Base-by-base conservation (phyloP, 2,888 invertebrate genomes). In the Metallyticus violacea region DNA sequence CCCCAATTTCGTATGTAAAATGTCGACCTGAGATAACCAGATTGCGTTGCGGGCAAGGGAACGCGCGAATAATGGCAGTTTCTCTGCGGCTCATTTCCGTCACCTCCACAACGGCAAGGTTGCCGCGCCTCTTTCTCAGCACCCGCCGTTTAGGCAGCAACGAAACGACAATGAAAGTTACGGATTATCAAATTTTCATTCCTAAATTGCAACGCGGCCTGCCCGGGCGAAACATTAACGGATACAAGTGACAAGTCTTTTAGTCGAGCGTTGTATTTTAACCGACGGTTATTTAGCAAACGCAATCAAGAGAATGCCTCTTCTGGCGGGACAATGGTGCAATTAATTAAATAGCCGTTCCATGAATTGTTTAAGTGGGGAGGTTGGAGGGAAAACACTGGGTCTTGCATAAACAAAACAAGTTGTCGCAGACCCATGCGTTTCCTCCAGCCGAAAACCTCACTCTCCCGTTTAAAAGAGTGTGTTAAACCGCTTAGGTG, bases 241-340 rank as follows among this genome's bases (percentile, higher is more conserved):
- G 28, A 27, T 77, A 76, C 9, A 77, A 83, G 83, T 28, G 27
- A 28, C 83, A 62, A 62, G 29, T 28, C 82, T 7, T 25, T 83
- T 83, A 83, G 83, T 7, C 27, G 6, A 7, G 77, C 7, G 83
- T 29, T 28, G 83, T 26, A 83, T 83, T 83, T 83, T 83, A 83
- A 83, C 40, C 30, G 81, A 77, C 83, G 28, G 83, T 77, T 77
- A n/a, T 83, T 83, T 83, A 83, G 77, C 83, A 83, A 83, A 77
- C 29, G 77, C 28, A 83, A 83, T 83, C 83, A 83, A 28, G 83
- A 83, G 83, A 25, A 83, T 77, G 40, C 40, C 40, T 83, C 83
- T n/a, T n/a, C 77, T 29, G 29, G 77, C 27, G 27, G 83, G 76
- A 28, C 77, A 28, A 6, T 28, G 26, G 77, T 83, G 83, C 77